Percentiles rank a stretch among this genome's conserved stretches.
Evolutionary conservation across 2,113 vertebrate genomes (phyloP).

Genomic region (Trochalopteron elliotii): DNA sequence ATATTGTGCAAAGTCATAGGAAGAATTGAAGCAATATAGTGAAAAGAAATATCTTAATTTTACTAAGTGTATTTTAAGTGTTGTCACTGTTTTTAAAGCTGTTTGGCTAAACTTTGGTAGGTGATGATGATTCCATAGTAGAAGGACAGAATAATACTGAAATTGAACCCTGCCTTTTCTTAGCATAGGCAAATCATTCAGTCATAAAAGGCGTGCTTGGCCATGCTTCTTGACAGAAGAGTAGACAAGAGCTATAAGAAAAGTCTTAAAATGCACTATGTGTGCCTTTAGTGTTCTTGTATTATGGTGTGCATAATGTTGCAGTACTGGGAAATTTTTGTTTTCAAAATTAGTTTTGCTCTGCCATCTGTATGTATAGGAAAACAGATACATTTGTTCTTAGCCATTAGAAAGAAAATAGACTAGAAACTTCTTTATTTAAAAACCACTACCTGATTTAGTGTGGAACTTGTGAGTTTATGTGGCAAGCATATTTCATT

Average conservation of each 20-base stretch:
- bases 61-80: not conserved
- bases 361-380: not conserved
- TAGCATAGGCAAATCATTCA: not conserved
- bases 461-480: not conserved
- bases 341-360: not conserved
- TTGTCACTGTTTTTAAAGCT: not conserved
- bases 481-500: not conserved
- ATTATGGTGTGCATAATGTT: not conserved
- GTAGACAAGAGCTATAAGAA: not conserved
- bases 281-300: not conserved
- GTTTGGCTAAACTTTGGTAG: not conserved
- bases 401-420: not conserved
- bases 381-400: not conserved
- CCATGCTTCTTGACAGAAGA: not conserved
- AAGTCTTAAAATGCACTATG: accelerated
- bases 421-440: not conserved
- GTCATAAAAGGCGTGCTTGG: not conserved
- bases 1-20: not conserved
- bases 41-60: not conserved
- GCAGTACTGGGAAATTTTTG: not conserved
- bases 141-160: not conserved
- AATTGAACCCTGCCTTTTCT: not conserved
- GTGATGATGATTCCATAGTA: not conserved
- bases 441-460: not conserved
- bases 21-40: not conserved